Base-by-base conservation (phyloP, 1,140 invertebrate species). In the Rhagoletis zephyria region DNA sequence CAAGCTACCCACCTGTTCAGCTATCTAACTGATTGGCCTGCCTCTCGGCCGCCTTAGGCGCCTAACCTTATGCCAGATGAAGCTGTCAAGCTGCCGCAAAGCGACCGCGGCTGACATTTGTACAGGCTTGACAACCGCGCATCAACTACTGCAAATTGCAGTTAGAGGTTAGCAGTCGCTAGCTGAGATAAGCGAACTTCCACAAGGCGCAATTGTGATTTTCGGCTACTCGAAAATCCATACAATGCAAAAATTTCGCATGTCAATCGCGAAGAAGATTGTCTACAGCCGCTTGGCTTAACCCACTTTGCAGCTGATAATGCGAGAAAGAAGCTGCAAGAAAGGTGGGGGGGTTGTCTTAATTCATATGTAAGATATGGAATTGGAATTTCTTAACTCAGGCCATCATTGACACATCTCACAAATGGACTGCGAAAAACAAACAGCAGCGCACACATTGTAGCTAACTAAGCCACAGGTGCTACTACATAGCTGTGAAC, bases 361-460 rank as follows among this genome's bases (percentile, higher is more conserved):
- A 14, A 40, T 81, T 81, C 30, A n/a, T 7, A 56, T 10, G 19
- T 81, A 81, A 56, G 48, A 81, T 81, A 81, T 81, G 51, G 74
- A 51, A 56, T 56, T 81, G 74, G 74, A 56, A 56, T 81, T 81
- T 81, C 48, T n/a, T 3, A 81, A n/a, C 16, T n/a, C 48, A 51
- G 16, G 6, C 74, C 74, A 81, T 81, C 51, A 81, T 81, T 81
- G 74, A 81, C 74, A 81, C 74, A 56, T 56, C 19, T 67, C 74
- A 56, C 7, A 81, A 81, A 10, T 81, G 51, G 74, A n/a, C 48
- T 48, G 30, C 30, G 30, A 30, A 30, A 30, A 30, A 81, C 51
- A 81, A 81, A 81, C 14, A 81, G 74, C 16, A 81, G 74, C 56
- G 74, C 5, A 56, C 74, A 81, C n/a, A 81, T 81, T 81, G 74